A percentile compares a stretch with the other conserved stretches of the same genome.
Evolutionary conservation across 2,888 invertebrate species (phyloP).

Genomic region (Agrotis ipsilon): DNA sequence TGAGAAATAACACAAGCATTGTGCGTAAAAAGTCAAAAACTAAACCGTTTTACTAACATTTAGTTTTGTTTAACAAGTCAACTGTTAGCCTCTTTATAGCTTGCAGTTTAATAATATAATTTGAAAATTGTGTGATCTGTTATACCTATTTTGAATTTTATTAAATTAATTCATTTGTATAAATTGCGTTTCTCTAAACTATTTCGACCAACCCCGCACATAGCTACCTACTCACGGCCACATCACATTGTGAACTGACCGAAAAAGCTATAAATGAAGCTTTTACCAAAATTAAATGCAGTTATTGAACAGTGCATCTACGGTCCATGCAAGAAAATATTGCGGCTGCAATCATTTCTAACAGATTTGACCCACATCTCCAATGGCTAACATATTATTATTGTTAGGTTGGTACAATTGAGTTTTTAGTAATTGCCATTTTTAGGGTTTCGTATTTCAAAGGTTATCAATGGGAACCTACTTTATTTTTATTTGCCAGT

Average conservation of each 20-base stretch:
- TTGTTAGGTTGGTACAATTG: not conserved
- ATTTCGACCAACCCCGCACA: not conserved
- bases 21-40: not conserved
- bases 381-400: slow-evolving; percentile 12
- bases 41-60: not conserved
- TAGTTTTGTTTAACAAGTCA: not conserved
- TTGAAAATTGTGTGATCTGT: slow-evolving; percentile 22
- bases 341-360: slow-evolving; percentile 15
- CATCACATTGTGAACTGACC: slow-evolving; percentile 23
- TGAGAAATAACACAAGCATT: not conserved
- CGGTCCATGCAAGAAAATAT: slow-evolving; percentile 1
- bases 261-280: slow-evolving; percentile 21
- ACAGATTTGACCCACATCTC: slow-evolving; percentile 26
- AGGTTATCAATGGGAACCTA: too few species aligned
- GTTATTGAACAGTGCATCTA: slow-evolving; percentile 33
- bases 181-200: slow-evolving; percentile 7
- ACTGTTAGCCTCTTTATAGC: slow-evolving; percentile 1
- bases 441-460: too few species aligned
- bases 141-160: slow-evolving; percentile 19
- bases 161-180: slow-evolving; percentile 34
- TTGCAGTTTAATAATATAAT: not conserved
- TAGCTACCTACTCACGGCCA: not conserved
- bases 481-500: too few species aligned
- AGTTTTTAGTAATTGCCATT: not conserved
- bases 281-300: slow-evolving; percentile 45